A percentile compares a stretch with the other conserved stretches of the same genome.
Evolutionary conservation across 1,140 invertebrate species (phyloP).

Genomic region (Heliconius hermathena): DNA sequence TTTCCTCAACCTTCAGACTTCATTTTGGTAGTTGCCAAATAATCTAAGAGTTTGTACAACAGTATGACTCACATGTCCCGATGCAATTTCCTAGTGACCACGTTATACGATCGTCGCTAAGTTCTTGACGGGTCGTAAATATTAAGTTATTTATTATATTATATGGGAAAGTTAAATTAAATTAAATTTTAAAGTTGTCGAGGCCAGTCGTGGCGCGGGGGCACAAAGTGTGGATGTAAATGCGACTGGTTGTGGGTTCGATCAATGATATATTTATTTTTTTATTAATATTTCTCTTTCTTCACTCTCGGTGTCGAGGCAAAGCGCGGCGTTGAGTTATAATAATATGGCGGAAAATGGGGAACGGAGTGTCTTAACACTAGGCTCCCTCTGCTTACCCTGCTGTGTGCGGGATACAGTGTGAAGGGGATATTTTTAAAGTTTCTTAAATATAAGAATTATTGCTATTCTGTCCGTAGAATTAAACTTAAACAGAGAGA

Average conservation of each 20-base stretch:
- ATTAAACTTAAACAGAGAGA: too few species aligned
- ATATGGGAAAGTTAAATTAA: neutral
- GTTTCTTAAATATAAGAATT: neutral
- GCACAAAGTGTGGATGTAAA: too few species aligned
- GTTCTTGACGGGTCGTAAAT: slow-evolving; percentile 7
- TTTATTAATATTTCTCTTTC: too few species aligned
- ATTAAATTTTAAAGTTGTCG: neutral
- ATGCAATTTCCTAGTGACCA: neutral
- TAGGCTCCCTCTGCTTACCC: too few species aligned
- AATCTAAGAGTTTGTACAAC: slow-evolving; percentile 6
- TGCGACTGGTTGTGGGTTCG: too few species aligned
- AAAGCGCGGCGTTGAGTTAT: too few species aligned
- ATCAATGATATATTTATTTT: too few species aligned
- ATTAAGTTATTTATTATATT: neutral
- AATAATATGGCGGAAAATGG: too few species aligned
- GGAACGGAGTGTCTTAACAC: too few species aligned
- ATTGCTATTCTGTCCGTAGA: neutral
- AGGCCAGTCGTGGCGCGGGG: too few species aligned
- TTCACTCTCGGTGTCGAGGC: too few species aligned
- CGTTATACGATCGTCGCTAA: neutral
- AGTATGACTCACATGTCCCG: neutral
- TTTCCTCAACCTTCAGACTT: neutral
- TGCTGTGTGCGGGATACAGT: too few species aligned
- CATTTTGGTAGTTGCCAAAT: neutral
- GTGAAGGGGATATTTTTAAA: neutral